phyloP scores from a whole-genome alignment of 2,888 invertebrate genomes.

The Clusia tigrina region DNA sequence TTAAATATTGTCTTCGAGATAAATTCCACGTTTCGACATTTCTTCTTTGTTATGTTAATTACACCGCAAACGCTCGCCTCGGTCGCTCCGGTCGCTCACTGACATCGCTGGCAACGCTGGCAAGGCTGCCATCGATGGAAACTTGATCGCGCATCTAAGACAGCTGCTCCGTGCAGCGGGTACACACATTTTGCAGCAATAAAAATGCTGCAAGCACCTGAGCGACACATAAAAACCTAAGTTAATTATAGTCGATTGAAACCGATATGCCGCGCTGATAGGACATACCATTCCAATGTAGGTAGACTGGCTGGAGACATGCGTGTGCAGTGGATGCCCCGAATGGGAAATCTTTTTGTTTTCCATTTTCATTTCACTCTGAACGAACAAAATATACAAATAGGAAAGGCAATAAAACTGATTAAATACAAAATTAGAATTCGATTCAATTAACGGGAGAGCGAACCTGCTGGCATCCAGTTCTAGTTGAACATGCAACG shows the following conservation, averaged over 20 bases:
- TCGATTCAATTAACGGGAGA: neutral
- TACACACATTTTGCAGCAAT: constrained; percentile 23
- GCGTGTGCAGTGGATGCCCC: neutral
- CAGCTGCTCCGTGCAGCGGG: constrained; percentile 41
- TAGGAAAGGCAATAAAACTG: no score
- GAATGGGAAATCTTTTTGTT: no score
- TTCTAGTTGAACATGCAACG: no score
- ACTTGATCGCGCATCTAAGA: constrained; percentile 55
- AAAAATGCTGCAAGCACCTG: neutral
- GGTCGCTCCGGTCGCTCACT: no score
- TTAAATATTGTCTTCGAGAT: constrained; percentile 44
- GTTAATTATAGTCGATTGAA: constrained; percentile 33
- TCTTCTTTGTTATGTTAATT: constrained; percentile 60
- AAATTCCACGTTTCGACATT: constrained; percentile 48
- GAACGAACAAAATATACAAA: no score
- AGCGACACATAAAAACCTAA: constrained; percentile 33
- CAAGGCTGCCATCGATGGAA: constrained; percentile 46
- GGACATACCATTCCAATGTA: neutral
- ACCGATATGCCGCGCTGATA: constrained; percentile 15
- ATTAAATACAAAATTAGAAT: neutral
- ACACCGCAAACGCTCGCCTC: constrained; percentile 45
- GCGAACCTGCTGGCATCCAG: no score
- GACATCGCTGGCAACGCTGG: no score
- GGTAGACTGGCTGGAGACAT: constrained; percentile 36
- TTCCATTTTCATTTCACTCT: no score